phyloP scores from a whole-genome alignment of 2,888 invertebrate species.

The Scaptomyza parva region DNA sequence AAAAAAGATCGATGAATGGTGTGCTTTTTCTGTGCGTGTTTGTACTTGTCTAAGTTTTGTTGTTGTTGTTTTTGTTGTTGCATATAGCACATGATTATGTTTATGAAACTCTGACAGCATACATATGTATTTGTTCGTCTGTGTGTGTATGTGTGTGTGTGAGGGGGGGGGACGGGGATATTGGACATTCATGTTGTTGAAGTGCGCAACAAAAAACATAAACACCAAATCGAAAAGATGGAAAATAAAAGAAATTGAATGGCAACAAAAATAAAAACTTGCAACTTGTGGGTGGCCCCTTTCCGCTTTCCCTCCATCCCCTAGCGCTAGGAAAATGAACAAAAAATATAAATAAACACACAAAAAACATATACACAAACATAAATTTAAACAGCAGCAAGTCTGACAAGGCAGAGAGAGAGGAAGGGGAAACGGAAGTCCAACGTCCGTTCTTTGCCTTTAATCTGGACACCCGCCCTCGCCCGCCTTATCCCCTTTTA shows the following conservation, averaged over 20 bases:
- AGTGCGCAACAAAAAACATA: slow-evolving; percentile 74
- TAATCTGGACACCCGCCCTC: slow-evolving; percentile 50
- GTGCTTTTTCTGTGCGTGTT: slow-evolving; percentile 9
- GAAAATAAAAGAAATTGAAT: slow-evolving; percentile 29
- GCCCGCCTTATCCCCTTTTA: background rate
- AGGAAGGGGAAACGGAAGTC: slow-evolving; percentile 60
- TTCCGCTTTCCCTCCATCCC: slow-evolving; percentile 8
- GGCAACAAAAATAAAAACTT: slow-evolving; percentile 63
- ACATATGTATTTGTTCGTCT: slow-evolving; percentile 10
- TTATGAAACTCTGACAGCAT: slow-evolving; percentile 56
- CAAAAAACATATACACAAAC: slow-evolving; percentile 20
- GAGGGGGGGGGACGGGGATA: no score
- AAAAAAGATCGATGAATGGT: slow-evolving; percentile 73
- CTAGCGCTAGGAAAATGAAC: slow-evolving; percentile 35
- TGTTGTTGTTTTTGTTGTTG: slow-evolving; percentile 39
- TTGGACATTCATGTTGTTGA: slow-evolving; percentile 65
- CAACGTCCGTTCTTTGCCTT: slow-evolving; percentile 70
- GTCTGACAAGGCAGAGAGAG: background rate
- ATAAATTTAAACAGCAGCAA: slow-evolving; percentile 63
- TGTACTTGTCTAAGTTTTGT: slow-evolving; percentile 6
- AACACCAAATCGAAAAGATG: slow-evolving; percentile 65
- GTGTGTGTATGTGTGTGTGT: slow-evolving; percentile 20
- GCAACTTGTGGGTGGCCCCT: slow-evolving; percentile 36
- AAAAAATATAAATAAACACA: slow-evolving; percentile 12
- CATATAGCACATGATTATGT: slow-evolving; percentile 70